Evolutionary conservation across 2,797 vertebrate genomes (phyloP).

Genomic region (Mus spretus): DNA sequence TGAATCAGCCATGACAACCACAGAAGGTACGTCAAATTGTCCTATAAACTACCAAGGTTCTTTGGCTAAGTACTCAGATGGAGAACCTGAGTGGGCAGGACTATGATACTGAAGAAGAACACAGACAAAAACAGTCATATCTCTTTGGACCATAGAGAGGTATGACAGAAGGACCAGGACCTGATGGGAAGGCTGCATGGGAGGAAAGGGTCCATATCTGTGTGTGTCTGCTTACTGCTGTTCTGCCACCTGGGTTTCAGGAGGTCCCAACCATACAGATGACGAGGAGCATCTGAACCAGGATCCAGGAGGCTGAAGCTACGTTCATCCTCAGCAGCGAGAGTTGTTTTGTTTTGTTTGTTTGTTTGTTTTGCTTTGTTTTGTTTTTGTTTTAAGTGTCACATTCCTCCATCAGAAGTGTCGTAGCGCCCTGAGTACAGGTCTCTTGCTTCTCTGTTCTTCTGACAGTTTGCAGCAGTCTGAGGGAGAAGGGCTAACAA

Average conservation of each 20-base stretch:
- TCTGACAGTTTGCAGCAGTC: neutral
- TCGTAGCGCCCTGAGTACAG: neutral
- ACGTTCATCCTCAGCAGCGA: neutral
- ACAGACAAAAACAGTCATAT: neutral
- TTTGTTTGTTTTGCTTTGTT: neutral
- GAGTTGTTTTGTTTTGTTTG: neutral
- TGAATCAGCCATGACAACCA: neutral
- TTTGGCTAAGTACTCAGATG: constrained; percentile 3
- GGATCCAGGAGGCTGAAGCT: neutral
- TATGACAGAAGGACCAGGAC: neutral
- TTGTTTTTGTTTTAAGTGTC: neutral
- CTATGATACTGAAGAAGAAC: neutral
- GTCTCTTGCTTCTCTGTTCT: constrained; percentile 3
- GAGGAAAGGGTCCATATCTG: neutral
- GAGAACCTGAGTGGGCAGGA: constrained; percentile 1
- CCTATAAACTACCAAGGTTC: neutral
- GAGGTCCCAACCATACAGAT: neutral
- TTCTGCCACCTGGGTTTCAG: neutral
- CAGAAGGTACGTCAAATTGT: constrained; percentile 21
- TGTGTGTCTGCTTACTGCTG: neutral
- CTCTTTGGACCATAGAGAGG: neutral
- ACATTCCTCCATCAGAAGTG: neutral
- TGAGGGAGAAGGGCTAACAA: neutral
- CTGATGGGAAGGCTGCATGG: neutral
- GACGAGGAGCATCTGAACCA: neutral